Conservation (phyloP, 2,888 invertebrate species). For the Cephus pulcher region DNA sequence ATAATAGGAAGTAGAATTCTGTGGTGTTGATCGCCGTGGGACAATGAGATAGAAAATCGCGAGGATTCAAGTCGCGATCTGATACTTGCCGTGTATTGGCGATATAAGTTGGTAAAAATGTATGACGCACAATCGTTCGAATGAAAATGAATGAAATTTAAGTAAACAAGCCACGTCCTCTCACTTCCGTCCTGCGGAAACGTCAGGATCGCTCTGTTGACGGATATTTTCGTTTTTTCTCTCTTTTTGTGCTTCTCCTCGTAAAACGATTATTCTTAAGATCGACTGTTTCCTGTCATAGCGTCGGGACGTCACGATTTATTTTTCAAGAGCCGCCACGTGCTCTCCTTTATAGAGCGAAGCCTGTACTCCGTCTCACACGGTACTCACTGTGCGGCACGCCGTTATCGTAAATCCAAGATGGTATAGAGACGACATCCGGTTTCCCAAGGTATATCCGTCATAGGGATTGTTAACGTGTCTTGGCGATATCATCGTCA, state of each 20-base stretch:
- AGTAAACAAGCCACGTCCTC: background rate
- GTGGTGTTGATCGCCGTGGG: background rate
- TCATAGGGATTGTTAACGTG: constrained; percentile 30
- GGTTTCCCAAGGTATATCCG: background rate
- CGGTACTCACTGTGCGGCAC: background rate
- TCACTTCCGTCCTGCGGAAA: background rate
- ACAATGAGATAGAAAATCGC: background rate
- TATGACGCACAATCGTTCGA: background rate
- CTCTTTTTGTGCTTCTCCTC: background rate
- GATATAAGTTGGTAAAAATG: background rate
- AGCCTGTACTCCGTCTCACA: background rate
- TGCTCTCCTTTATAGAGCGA: background rate
- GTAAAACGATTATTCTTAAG: background rate
- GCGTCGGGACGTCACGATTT: background rate
- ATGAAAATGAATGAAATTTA: background rate
- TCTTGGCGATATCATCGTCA: constrained; percentile 62
- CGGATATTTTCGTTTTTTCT: background rate
- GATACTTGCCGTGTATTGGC: background rate
- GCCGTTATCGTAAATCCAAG: background rate
- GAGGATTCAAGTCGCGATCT: background rate
- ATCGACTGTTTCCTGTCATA: background rate
- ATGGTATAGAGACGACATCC: background rate
- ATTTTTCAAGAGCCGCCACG: background rate
- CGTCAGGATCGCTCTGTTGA: background rate
- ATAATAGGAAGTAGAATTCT: background rate